A percentile compares a stretch with the other conserved stretches of the same genome.
Conservation (phyloP, 2,888 invertebrate genomes). For the Tetragonisca angustula region DNA sequence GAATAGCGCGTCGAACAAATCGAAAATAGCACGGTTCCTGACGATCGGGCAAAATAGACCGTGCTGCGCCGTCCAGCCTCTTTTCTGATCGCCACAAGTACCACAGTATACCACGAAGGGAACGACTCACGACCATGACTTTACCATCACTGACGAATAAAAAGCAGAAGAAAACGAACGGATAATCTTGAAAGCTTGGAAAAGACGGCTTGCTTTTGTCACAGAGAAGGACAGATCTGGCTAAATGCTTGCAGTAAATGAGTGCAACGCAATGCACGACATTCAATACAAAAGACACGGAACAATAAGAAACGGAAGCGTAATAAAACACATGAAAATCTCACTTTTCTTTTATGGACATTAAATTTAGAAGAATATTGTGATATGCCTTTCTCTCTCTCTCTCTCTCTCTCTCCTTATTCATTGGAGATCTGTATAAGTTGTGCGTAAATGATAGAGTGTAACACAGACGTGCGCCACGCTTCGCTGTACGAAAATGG, state of each 20-base stretch:
- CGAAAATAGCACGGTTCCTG: slow-evolving; percentile 58
- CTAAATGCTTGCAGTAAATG: slow-evolving; percentile 51
- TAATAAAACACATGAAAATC: background rate
- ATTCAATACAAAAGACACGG: slow-evolving; percentile 7
- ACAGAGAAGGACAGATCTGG: slow-evolving; percentile 32
- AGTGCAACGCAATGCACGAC: slow-evolving; percentile 30
- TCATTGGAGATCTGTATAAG: slow-evolving; percentile 76
- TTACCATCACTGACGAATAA: slow-evolving; percentile 35
- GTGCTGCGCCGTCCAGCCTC: background rate
- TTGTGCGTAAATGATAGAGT: slow-evolving; percentile 77
- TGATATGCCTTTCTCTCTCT: slow-evolving; percentile 50
- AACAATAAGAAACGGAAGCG: slow-evolving; percentile 11
- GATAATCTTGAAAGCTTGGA: slow-evolving; percentile 8
- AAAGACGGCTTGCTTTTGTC: slow-evolving; percentile 52
- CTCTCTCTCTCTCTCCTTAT: slow-evolving; percentile 32
- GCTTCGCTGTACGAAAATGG: background rate
- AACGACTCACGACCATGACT: slow-evolving; percentile 37
- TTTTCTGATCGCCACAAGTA: slow-evolving; percentile 26
- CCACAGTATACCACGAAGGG: background rate
- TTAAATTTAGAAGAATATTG: slow-evolving; percentile 59
- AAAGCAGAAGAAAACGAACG: background rate
- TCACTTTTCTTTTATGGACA: too few species aligned
- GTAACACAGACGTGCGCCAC: slow-evolving; percentile 51
- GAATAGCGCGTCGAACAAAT: slow-evolving; percentile 47
- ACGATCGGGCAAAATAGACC: slow-evolving; percentile 42